Evolutionary conservation across 1,140 invertebrate species (phyloP), one percentile per base, ranked within the genome.

Genomic region (Cherax quadricarinatus): DNA sequence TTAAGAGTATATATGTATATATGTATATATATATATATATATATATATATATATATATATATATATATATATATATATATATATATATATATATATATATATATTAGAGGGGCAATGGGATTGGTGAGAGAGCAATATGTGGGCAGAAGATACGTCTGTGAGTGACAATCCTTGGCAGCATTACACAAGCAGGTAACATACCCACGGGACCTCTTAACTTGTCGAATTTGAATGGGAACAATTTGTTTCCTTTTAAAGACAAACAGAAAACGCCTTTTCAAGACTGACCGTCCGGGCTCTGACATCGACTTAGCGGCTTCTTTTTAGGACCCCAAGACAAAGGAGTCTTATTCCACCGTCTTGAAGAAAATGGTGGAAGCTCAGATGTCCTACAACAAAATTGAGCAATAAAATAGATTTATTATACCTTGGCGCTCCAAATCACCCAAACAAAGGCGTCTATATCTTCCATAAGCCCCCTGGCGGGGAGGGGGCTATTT

Each of bases 361-460:
- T 49, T 62, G 79, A 80, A 86, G 83, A 91, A 91, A 86, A 80
- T 79, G 70, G 82, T 66, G 73, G 89, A 78, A 66, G 83, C 75
- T 85, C 83, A 79, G 82, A 86, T 85, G 82, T 86, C 83, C 83
- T 49, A 86, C 82, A 91, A 80, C 83, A 80, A 91, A 91, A 91
- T 91, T 79, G 89, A 78, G 89, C 89, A 78, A 91, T 91, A 91
- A 91, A 91, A 91, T 51, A 91, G 83, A 91, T 91, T 86, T 91
- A 91, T 91, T 85, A 91, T 49, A 79, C 49, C 89, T 66, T 62
- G 89, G 89, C 53, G 89, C 83, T 85, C 75, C 82, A 91, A 91
- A 91, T 91, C 89, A 91, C 83, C 88, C 83, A 86, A 84, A 89
- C 88, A 89, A 89, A 89, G 80, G 41, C 62, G 88, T 89, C 88